Evolutionary conservation across 2,797 vertebrate genomes (phyloP).

Genomic region (Picus viridis): DNA sequence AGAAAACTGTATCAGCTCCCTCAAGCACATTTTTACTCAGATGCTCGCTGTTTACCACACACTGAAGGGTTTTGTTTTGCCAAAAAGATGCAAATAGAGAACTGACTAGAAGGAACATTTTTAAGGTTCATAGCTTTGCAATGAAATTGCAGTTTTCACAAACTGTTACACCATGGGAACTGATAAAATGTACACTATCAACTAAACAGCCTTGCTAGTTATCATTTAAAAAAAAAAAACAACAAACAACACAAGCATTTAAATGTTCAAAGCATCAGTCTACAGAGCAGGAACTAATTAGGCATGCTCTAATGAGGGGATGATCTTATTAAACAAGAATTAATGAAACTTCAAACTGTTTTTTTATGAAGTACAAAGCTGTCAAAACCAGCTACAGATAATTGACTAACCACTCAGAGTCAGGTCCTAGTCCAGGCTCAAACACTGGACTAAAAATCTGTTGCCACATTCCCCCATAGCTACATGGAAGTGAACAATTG

Average conservation of each 20-base stretch:
- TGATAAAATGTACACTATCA: slow-evolving; percentile 2
- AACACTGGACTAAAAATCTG: not conserved
- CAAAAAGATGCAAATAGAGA: not conserved
- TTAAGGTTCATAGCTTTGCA: slow-evolving; percentile 28
- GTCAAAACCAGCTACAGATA: slow-evolving; percentile 12
- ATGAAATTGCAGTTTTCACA: slow-evolving; percentile 25
- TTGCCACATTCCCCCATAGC: not conserved
- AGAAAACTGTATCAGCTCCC: slow-evolving; percentile 25
- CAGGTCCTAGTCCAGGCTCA: not conserved
- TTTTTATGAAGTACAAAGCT: slow-evolving; percentile 52
- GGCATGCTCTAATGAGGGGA: slow-evolving; percentile 26
- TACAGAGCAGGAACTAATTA: slow-evolving; percentile 48
- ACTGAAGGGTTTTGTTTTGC: slow-evolving; percentile 19
- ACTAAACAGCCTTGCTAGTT: not conserved
- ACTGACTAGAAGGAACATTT: not conserved
- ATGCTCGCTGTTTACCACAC: not conserved
- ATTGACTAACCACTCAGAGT: not conserved
- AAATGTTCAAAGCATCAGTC: slow-evolving; percentile 41
- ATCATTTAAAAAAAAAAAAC: not conserved
- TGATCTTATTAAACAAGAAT: slow-evolving; percentile 54
- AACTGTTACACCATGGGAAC: not conserved
- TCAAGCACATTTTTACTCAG: slow-evolving; percentile 13
- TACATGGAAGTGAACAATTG: not conserved
- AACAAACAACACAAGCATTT: not conserved
- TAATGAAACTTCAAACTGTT: slow-evolving; percentile 57